phyloP scores from a whole-genome alignment of 1,140 invertebrate species.

The Geopemphigus sp. region DNA sequence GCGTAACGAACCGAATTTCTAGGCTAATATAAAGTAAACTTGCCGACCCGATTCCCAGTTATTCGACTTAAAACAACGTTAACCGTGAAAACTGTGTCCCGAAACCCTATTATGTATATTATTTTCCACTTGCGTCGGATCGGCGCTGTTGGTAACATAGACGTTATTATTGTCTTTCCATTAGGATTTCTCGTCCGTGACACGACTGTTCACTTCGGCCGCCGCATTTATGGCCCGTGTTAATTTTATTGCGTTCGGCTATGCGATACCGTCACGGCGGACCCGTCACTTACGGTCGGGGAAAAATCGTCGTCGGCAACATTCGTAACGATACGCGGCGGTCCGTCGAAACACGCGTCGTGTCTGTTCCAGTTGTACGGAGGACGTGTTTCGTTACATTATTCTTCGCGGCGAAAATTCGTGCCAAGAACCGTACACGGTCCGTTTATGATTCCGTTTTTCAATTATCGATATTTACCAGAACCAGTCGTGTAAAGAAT shows the following conservation, averaged over 20 bases:
- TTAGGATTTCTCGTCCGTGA: conserved; percentile 30
- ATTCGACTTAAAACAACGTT: conserved; percentile 31
- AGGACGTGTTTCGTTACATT: no score
- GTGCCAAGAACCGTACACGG: no score
- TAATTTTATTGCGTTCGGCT: conserved; percentile 8
- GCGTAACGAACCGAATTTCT: conserved; percentile 1
- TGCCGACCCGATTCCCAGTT: conserved; percentile 23
- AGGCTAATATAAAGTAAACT: background rate
- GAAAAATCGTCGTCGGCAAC: no score
- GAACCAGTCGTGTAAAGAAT: no score
- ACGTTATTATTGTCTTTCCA: background rate
- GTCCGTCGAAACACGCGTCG: no score
- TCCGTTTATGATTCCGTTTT: no score
- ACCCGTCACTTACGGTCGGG: no score
- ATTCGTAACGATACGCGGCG: no score
- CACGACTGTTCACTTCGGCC: background rate
- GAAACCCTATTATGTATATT: background rate
- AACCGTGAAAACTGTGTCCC: background rate
- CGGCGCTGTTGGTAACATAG: background rate
- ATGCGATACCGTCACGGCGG: conserved; percentile 21
- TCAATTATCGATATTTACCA: no score
- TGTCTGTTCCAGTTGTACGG: no score
- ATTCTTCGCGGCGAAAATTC: no score
- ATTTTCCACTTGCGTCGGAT: background rate
- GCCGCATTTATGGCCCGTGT: background rate